Base-by-base conservation (phyloP, 2,113 vertebrate genomes). In the Bubo scandiacus region DNA sequence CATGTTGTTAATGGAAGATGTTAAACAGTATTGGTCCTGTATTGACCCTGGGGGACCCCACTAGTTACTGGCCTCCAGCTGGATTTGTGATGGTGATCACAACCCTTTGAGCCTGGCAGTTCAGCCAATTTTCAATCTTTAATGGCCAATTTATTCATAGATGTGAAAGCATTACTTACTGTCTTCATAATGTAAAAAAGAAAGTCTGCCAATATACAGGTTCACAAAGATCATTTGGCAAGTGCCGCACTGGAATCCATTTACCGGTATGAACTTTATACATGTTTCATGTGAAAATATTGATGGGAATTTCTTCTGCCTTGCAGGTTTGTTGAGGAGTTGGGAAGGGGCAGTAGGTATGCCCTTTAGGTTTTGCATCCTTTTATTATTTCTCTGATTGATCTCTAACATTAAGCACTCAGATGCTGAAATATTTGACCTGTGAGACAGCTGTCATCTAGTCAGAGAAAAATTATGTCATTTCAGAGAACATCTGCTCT, bases 401-500 rank as follows among this genome's bases (percentile, higher is more conserved):
- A 86, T 93, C 8, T 95, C n/a, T 92, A 88, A 54, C 62, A 63
- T 94, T 85, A 95, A 75, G 42, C 38, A 51, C 70, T 85, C n/a
- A 29, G 88, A 82, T 65, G 36, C 84, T 87, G 94, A 90, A 79
- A 82, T 93, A 83, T 75, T 63, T 79, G 88, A 74, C 49, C 61
- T 94, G 70, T 40, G 51, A 84, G 78, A 87, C 42, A 70, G 49
- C 73, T 92, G 55, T 45, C 81, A 73, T 68, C 38, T 47, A 92
- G 78, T 70, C 55, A 85, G 55, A 87, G 94, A 93, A 92, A 36
- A 78, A 93, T 67, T 32, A 40, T 77, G 27, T 74, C 2, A 74
- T 92, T 94, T 95, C 43, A 57, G 67, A 52, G 61, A 88, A 82
- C 82, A 88, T 88, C 86, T 95, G 82, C 79, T 92, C 75, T 80